phyloP scores from a whole-genome alignment of 2,113 vertebrate genomes.

The Laticauda laticaudata region DNA sequence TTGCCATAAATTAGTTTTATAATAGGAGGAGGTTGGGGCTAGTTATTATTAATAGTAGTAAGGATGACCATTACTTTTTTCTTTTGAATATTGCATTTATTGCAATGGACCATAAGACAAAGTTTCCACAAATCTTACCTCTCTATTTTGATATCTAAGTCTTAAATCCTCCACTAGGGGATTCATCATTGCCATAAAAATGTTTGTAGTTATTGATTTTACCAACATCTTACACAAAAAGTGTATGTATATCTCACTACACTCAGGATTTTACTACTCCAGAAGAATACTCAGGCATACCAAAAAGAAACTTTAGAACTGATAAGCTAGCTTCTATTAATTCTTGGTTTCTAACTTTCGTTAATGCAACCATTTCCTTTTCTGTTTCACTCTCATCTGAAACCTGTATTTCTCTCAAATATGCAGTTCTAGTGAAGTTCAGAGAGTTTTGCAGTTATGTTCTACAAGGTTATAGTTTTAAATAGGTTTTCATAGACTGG shows the following conservation, averaged over 20 bases:
- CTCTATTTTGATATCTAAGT: conserved; percentile 10
- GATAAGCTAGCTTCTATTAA: conserved; percentile 54
- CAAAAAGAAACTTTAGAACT: conserved; percentile 49
- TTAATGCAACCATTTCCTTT: conserved; percentile 68
- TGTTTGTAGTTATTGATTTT: conserved; percentile 41
- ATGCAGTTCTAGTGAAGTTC: conserved; percentile 65
- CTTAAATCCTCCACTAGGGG: background rate
- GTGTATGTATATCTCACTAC: background rate
- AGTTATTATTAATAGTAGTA: background rate
- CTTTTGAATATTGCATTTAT: background rate
- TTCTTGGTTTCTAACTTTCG: conserved; percentile 58
- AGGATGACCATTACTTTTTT: background rate
- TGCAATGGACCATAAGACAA: background rate
- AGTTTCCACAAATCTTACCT: background rate
- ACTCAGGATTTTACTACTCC: conserved; percentile 13
- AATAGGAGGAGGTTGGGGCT: background rate
- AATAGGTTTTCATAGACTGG: conserved; percentile 62
- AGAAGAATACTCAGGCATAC: conserved; percentile 11
- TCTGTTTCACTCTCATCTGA: conserved; percentile 61
- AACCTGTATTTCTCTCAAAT: conserved; percentile 61
- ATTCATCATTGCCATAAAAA: conserved; percentile 37
- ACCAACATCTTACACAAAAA: conserved; percentile 31
- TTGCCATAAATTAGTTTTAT: conserved; percentile 31
- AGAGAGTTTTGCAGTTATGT: conserved; percentile 73
- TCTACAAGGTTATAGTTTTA: conserved; percentile 66